A percentile compares a stretch with the other conserved stretches of the same genome.
phyloP scores from a whole-genome alignment of 2,888 invertebrate genomes.

The Entomobrya multifasciata region DNA sequence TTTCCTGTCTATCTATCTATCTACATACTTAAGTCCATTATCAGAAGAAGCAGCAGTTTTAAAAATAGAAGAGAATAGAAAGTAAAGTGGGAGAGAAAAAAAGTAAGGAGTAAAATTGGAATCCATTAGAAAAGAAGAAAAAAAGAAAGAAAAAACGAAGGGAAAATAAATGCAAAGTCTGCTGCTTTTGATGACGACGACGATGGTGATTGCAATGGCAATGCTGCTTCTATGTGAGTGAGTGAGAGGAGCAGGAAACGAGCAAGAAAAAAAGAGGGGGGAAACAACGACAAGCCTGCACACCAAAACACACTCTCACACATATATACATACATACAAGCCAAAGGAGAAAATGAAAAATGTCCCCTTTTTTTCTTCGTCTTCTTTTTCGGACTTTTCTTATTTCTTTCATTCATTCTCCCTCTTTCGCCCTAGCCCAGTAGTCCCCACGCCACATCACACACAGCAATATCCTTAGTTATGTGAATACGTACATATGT shows the following conservation, averaged over 20 bases:
- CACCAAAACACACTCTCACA: background rate
- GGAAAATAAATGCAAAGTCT: constrained; percentile 17
- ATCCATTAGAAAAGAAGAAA: constrained; percentile 43
- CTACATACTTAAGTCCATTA: background rate
- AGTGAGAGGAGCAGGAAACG: background rate
- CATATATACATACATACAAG: too few relatives aligned
- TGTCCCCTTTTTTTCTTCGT: constrained; percentile 53
- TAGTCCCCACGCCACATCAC: background rate
- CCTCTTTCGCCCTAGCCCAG: background rate
- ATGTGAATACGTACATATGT: too few relatives aligned
- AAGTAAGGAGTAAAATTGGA: constrained; percentile 38
- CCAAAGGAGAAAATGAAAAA: constrained; percentile 57
- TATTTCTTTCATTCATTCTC: constrained; percentile 21
- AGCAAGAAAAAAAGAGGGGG: background rate
- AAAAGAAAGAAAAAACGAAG: background rate
- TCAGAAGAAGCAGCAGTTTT: background rate
- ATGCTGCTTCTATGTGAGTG: too few relatives aligned
- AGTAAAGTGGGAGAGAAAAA: background rate
- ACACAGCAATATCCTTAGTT: background rate
- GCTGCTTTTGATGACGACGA: constrained; percentile 16
- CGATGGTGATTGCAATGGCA: constrained; percentile 12
- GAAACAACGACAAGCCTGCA: background rate
- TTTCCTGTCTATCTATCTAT: background rate
- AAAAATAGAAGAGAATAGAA: too few relatives aligned
- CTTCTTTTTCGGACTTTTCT: constrained; percentile 48